Percentiles rank a stretch among this genome's conserved stretches.
phyloP scores from a whole-genome alignment of 2,888 invertebrate species.

The Pollenia angustigena region DNA sequence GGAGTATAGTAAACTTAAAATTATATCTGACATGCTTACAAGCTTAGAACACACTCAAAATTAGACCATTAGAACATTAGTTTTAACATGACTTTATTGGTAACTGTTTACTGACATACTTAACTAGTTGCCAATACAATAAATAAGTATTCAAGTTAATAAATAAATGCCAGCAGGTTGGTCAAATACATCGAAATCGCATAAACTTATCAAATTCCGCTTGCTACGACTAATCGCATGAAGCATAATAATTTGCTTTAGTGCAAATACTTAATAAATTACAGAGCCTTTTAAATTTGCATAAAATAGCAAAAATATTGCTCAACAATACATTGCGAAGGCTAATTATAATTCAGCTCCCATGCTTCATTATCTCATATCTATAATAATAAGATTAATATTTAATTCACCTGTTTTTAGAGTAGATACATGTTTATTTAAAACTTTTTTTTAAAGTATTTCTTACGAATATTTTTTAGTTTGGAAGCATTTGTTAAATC shows the following conservation, averaged over 20 bases:
- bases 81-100: not conserved
- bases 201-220: constrained; percentile 41
- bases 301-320: constrained; percentile 14
- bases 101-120: constrained; percentile 21
- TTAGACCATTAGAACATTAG: not conserved
- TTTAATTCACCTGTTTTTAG: constrained; percentile 34
- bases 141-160: not conserved
- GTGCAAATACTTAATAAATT: constrained; percentile 27
- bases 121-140: constrained; percentile 29
- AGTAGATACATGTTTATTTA: constrained; percentile 16
- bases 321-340: constrained; percentile 32
- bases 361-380: constrained; percentile 50
- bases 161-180: constrained; percentile 5
- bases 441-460: constrained; percentile 20
- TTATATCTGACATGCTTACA: not conserved
- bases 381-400: constrained; percentile 39
- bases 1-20: too few species aligned
- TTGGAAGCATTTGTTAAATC: constrained; percentile 19
- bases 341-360: constrained; percentile 59
- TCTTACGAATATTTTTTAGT: constrained; percentile 3
- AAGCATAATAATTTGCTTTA: constrained; percentile 31
- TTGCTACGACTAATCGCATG: constrained; percentile 1
- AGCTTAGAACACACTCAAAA: not conserved
- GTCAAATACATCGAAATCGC: constrained; percentile 21
- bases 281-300: constrained; percentile 28